Base-by-base conservation (phyloP, 2,113 vertebrate genomes). In the Tautogolabrus adspersus region DNA sequence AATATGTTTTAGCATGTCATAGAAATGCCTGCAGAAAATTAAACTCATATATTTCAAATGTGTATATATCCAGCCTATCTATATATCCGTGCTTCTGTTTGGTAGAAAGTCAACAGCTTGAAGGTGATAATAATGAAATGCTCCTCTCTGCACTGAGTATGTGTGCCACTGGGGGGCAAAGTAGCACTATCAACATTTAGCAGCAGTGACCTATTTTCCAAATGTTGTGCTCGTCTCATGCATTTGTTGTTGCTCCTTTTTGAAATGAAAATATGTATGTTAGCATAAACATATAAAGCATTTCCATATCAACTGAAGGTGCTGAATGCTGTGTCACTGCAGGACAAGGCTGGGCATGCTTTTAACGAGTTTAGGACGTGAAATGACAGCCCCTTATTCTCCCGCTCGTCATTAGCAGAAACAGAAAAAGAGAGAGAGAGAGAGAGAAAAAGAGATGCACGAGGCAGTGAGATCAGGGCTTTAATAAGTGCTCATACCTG, bases 131-230 rank as follows among this genome's bases (percentile, higher is more conserved):
- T 82, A 83, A 78, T 73, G 64, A 76, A 82, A 82, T 5, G 30
- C 40, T 73, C 6, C 63, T 63, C 34, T 72, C 68, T 94, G 93
- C 92, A 94, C 67, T 92, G 89, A 86, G 79, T 67, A 68, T 40
- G 38, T 62, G 52, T 63, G 81, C 94, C 94, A 95, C 94, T 93
- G 79, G 94, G 93, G 94, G 94, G 94, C 93, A 94, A 94, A 94
- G 89, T 82, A 90, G 92, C 86, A 90, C 94, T 92, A 84, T 90
- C 83, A 75, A 94, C 90, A 78, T 77, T 79, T 73, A 63, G 74
- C 81, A 88, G 84, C 85, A 73, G 79, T 95, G 94, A 95, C 94
- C 94, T 92, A 95, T 93, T 94, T 94, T 92, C 78, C 75, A 83
- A 88, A 91, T 72, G 66, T 75, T 77, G 70, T 88, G 74, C 77